Evolutionary conservation across 1,140 invertebrate species (phyloP), one percentile per base, ranked within the genome.

Genomic region (Bombus waltoni): DNA sequence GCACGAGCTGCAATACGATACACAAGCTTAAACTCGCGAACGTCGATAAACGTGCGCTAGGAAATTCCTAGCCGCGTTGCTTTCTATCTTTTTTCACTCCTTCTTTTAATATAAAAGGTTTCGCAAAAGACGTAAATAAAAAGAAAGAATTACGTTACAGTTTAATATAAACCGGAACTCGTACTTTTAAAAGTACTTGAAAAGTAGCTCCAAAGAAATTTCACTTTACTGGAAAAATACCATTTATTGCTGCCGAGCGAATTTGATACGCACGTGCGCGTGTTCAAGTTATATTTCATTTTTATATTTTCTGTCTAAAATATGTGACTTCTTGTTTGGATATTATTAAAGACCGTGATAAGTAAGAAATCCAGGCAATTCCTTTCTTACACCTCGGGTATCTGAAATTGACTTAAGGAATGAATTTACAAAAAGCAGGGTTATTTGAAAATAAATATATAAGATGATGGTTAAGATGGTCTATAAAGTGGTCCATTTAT

Each of bases 401-500:
- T 66, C 15, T 32, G 6, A 66, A 66, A 22, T 53, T 53, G 6
- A 8, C 47, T 22, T 22, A 22, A 53, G 47, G 6, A 53, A 8
- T 22, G 47, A 32, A 68, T 28, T 40, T 11, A n/a, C 25, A 71
- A 28, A 71, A 53, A 53, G 18, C 1, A 42, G 40, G 38, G 25
- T 71, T 42, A 42, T 15, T 42, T 42, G 5, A n/a, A 8, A 75
- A 38, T 9, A n/a, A 57, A 75, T 22, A 35, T 38, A 28, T 38
- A 18, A 75, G 10, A 13, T 38, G 44, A 47, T 25, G 11, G 8
- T 13, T 53, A 47, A 53, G 42, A 47, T 53, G 53, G 28, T 71
- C 28, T 72, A 75, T 75, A 75, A 75, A 75, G 74, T 75, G 74
- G 74, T 75, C 74, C 47, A 75, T 75, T 75, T 75, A 75, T 75